Base-by-base conservation (phyloP, 2,888 invertebrate species). In the Morpho helenor region DNA sequence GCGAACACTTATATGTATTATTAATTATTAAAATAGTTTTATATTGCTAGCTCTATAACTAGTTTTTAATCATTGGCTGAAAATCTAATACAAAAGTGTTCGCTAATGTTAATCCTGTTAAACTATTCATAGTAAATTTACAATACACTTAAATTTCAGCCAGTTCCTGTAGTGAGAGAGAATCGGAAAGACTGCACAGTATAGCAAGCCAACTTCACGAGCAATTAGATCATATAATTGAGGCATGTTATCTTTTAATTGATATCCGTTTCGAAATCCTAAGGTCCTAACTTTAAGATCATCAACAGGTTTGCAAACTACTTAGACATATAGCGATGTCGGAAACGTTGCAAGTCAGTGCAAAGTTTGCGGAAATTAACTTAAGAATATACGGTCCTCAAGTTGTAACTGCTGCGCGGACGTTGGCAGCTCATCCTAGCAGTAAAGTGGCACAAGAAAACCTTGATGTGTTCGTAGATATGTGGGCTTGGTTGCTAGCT, bases 381-480 rank as follows among this genome's bases (percentile, higher is more conserved):
- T 91, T 99, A 72, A 93, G 97, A 82, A 97, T 98, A 80, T 97
- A 98, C 82, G 98, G 98, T 52, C 98, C 99, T 45, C 97, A 99
- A 93, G 95, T 96, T 55, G 94, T 99, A 69, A 96, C 97, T 57
- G 98, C 99, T 47, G 97, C 98, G 60, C 95, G 98, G 73, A 97
- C 98, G 51, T 87, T 99, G 63, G 96, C 97, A 61, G 94, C 96
- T 71, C 96, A 98, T 90, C 97, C 99, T 7, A 94, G 95, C 64
- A 98, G 98, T 81, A 96, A 98, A 83, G 98, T 98, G 67, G 98
- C 98, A 66, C 95, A 98, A 76, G 99, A 99, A 82, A 99, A 99
- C 91, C 93, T 99, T 55, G 98, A 99, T 88, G 97, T 97, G 66
- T 98, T 98, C 80, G 94, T 96, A 41, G 97, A 97, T 76, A 97